A percentile compares a stretch with the other conserved stretches of the same genome.
phyloP scores from a whole-genome alignment of 2,888 invertebrate species.

The Dynastes tityus region DNA sequence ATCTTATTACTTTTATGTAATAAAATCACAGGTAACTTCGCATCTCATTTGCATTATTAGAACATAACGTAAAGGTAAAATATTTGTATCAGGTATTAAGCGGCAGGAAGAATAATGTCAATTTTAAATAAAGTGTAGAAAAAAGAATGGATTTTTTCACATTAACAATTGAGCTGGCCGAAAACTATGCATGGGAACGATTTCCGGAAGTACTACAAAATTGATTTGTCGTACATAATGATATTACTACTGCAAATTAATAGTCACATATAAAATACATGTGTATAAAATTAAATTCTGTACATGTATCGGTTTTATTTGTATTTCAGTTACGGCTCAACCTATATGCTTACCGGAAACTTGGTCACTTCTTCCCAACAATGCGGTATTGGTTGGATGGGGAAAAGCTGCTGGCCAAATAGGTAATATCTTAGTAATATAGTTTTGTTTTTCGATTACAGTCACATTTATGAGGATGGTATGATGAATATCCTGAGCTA shows the following conservation, averaged over 20 bases:
- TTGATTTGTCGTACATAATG: constrained; percentile 38
- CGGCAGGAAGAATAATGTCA: constrained; percentile 27
- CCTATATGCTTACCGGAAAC: constrained; percentile 77
- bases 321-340: constrained; percentile 81
- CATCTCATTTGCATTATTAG: constrained; percentile 4
- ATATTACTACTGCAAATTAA: constrained; percentile 3
- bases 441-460: no score
- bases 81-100: background rate
- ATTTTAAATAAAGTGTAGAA: background rate
- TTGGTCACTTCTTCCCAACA: constrained; percentile 68
- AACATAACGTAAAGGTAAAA: background rate
- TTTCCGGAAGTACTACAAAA: constrained; percentile 32
- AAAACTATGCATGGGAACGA: constrained; percentile 25
- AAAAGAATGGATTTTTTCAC: constrained; percentile 3
- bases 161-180: background rate
- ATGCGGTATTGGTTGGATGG: constrained; percentile 81
- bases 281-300: constrained; percentile 8
- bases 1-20: background rate
- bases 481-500: no score
- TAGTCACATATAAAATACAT: background rate
- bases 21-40: background rate
- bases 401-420: constrained; percentile 79
- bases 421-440: constrained; percentile 63
- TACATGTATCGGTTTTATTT: constrained; percentile 14
- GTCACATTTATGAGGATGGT: no score